A percentile compares a stretch with the other conserved stretches of the same genome.
Conservation (phyloP, 1,140 invertebrate species). For the Contarinia nasturtii region DNA sequence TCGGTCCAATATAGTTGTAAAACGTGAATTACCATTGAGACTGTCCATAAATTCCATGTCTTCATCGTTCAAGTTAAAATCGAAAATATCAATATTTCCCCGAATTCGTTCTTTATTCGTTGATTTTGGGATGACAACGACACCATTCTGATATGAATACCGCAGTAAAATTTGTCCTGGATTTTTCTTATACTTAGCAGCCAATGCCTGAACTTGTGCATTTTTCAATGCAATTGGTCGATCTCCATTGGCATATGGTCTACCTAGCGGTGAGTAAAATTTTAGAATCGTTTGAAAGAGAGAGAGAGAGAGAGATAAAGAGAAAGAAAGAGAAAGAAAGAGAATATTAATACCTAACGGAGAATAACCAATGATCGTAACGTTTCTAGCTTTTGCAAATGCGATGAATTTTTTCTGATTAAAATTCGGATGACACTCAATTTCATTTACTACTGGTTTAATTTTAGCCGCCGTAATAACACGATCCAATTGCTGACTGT, state of each 20-base stretch:
- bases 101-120: conserved; percentile 42
- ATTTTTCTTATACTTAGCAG: neutral
- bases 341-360: conserved; percentile 60
- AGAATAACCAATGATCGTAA: conserved; percentile 60
- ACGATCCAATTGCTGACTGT: conserved; percentile 36
- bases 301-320: no score
- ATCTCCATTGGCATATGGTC: no score
- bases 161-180: neutral
- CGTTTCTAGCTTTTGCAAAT: conserved; percentile 43
- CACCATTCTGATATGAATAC: conserved; percentile 22
- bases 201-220: no score
- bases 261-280: no score
- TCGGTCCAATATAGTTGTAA: no score
- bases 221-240: no score
- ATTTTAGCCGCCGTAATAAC: conserved; percentile 43
- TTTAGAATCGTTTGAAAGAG: no score
- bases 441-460: conserved; percentile 46
- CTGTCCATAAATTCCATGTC: conserved; percentile 27
- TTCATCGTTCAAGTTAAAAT: conserved; percentile 39
- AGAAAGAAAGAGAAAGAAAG: no score
- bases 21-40: conserved; percentile 13
- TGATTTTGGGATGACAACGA: conserved; percentile 34
- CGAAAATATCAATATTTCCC: conserved; percentile 49
- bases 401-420: conserved; percentile 53
- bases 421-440: conserved; percentile 27